Percentiles rank a stretch among this genome's conserved stretches.
Conservation (phyloP, 2,113 vertebrate species). For the Microtus richardsoni region DNA sequence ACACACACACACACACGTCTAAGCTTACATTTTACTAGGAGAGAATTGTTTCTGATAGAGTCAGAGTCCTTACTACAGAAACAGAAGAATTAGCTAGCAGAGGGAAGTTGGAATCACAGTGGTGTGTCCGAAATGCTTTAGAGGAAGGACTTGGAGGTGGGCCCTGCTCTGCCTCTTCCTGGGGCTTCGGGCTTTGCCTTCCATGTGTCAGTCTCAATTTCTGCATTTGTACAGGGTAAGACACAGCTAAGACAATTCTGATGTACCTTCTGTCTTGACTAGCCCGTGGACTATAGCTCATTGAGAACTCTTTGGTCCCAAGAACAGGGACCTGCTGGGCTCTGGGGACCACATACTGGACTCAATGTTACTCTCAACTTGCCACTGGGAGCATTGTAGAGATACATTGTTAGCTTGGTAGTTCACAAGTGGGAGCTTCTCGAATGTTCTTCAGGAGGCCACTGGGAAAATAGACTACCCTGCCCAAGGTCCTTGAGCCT, state of each 20-base stretch:
- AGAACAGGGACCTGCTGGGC: neutral
- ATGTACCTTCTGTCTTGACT: neutral
- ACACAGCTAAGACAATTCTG: fast-evolving
- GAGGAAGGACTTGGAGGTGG: neutral
- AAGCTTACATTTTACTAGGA: neutral
- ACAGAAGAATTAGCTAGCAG: neutral
- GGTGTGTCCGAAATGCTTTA: fast-evolving
- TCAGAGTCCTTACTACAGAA: neutral
- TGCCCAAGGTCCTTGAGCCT: neutral
- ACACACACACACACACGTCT: neutral
- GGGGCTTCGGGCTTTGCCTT: neutral
- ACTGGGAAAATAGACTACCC: neutral
- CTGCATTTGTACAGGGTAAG: neutral
- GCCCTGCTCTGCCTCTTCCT: neutral
- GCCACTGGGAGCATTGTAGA: neutral
- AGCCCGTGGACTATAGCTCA: too few species aligned
- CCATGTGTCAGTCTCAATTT: neutral
- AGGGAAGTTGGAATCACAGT: neutral
- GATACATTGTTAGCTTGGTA: neutral
- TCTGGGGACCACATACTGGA: neutral
- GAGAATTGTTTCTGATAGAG: neutral
- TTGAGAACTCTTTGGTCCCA: neutral
- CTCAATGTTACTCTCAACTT: neutral
- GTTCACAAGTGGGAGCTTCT: neutral
- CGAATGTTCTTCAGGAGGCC: neutral